Percentiles rank a stretch among this genome's conserved stretches.
These are phyloP conservation scores for Distichodus sexfasciatus DNA, from an alignment of 2,797 vertebrate genomes.

Conservation along the genomic window DNA sequence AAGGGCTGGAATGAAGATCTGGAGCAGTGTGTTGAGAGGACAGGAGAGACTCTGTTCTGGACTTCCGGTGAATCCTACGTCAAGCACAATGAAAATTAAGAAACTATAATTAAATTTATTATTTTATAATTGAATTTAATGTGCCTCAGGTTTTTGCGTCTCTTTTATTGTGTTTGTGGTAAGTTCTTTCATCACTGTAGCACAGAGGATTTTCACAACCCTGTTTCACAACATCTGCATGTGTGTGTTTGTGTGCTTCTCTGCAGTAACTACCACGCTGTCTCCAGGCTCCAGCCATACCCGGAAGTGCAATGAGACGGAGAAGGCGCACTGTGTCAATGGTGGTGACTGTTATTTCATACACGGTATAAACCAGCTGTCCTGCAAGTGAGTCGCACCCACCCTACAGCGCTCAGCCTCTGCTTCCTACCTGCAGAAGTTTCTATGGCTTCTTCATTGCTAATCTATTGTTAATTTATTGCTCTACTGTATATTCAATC, in stretches of 20 bases:
- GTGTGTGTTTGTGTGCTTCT: slow-evolving; percentile 41
- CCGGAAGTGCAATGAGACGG: slow-evolving; percentile 93
- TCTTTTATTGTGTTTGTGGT: slow-evolving; percentile 10
- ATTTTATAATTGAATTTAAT: no score
- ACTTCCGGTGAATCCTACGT: no score
- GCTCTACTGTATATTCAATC: background rate
- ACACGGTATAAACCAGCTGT: slow-evolving; percentile 95
- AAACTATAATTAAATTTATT: no score
- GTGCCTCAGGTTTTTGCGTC: slow-evolving; percentile 3
- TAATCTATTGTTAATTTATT: background rate
- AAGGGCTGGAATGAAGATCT: no score
- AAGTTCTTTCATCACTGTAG: slow-evolving; percentile 18
- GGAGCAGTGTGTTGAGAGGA: slow-evolving; percentile 1
- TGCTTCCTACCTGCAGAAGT: background rate
- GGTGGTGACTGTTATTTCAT: slow-evolving; percentile 98
- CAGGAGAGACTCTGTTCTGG: no score
- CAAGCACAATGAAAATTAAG: no score
- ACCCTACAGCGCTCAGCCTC: background rate
- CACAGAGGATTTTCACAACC: background rate
- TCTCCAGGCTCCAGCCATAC: slow-evolving; percentile 88
- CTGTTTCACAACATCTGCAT: slow-evolving; percentile 27
- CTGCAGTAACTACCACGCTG: slow-evolving; percentile 83
- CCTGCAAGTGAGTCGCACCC: slow-evolving; percentile 91
- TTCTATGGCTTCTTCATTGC: background rate
- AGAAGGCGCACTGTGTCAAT: slow-evolving; percentile 93